Evolutionary conservation across 2,797 vertebrate species (phyloP).

Genomic region (Acridotheres tristis): DNA sequence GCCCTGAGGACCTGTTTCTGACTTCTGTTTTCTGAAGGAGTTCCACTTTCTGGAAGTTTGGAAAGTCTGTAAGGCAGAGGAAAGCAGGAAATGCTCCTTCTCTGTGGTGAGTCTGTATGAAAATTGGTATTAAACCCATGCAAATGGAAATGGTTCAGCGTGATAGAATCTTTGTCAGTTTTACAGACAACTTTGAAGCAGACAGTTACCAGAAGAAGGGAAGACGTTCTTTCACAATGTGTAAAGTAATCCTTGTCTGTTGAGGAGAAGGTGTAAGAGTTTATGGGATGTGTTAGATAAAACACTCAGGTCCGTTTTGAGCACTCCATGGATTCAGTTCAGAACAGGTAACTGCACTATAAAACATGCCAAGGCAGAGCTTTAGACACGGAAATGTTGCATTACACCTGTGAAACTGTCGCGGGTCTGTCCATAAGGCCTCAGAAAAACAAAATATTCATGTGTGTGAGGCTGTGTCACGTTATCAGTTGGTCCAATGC

Average conservation of each 20-base stretch:
- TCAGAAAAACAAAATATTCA: accelerated
- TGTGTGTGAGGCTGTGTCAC: not conserved
- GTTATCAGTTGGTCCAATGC: accelerated
- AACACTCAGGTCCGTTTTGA: accelerated
- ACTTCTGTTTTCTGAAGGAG: not conserved
- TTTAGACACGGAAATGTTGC: accelerated
- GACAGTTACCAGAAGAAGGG: not conserved
- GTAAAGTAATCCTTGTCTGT: not conserved
- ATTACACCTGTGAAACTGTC: not conserved
- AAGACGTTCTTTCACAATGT: not conserved
- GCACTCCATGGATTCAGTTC: not conserved
- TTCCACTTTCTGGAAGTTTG: not conserved
- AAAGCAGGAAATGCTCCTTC: not conserved
- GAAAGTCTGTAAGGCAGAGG: not conserved
- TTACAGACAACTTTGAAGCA: not conserved
- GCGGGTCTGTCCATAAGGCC: accelerated
- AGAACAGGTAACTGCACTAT: not conserved
- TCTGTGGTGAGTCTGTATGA: not conserved
- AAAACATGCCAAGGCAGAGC: not conserved
- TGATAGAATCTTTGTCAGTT: not conserved
- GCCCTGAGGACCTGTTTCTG: not conserved
- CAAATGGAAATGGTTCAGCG: not conserved
- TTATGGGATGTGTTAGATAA: not conserved
- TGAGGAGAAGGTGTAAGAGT: not conserved
- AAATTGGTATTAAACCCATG: not conserved